Conservation (phyloP, 2,113 vertebrate genomes). For the Alaudala cheleensis region DNA sequence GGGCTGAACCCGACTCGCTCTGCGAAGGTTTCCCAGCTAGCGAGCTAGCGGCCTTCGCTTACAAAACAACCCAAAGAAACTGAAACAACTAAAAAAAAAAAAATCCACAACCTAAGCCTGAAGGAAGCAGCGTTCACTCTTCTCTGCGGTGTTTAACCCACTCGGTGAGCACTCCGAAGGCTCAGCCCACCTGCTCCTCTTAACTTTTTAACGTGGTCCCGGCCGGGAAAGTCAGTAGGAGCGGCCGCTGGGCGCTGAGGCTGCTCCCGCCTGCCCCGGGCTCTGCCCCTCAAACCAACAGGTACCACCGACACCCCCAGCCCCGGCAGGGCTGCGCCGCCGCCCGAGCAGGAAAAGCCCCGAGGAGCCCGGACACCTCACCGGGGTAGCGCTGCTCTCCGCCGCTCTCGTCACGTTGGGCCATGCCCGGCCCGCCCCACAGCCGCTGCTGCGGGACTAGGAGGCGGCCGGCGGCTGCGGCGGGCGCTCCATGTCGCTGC, state of each 20-base stretch:
- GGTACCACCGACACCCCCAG: neutral
- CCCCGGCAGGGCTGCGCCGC: neutral
- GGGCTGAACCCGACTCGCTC: neutral
- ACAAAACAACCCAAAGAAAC: neutral
- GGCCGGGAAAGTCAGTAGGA: accelerated
- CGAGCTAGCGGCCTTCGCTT: neutral
- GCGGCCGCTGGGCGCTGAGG: neutral
- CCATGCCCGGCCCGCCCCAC: conserved; percentile 30
- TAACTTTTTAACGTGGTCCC: neutral
- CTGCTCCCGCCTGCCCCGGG: neutral
- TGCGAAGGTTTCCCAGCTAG: neutral
- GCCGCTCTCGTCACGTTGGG: conserved; percentile 20
- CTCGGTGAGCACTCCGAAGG: neutral
- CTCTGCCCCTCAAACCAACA: neutral
- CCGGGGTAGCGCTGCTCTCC: conserved; percentile 32
- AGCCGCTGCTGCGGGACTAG: conserved; percentile 6
- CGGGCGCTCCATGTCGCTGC: neutral
- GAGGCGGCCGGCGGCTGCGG: neutral
- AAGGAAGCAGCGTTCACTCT: neutral
- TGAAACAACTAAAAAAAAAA: neutral
- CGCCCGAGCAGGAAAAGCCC: neutral
- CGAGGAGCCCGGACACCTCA: neutral
- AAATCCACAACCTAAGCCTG: no score
- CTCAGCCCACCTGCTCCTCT: neutral
- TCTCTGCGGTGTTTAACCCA: neutral